Percentiles rank a stretch among this genome's conserved stretches.
Conservation (phyloP, 2,113 vertebrate genomes). For the Peromyscus maniculatus region DNA sequence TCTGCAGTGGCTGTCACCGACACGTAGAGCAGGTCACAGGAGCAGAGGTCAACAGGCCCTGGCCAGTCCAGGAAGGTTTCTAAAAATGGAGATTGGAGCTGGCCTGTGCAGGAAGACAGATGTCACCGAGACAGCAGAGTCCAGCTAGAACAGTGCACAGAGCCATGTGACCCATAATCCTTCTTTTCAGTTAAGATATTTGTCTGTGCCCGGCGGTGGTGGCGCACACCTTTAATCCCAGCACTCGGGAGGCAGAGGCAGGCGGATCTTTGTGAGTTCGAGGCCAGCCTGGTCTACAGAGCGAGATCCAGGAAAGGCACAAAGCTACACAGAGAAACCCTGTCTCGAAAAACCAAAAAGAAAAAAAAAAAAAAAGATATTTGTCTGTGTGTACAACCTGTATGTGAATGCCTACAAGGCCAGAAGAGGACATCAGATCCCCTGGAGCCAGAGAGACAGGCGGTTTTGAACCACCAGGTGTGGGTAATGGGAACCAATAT, state of each 20-base stretch:
- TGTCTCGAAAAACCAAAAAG: too few relatives aligned
- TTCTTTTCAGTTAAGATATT: neutral
- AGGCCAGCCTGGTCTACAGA: too few relatives aligned
- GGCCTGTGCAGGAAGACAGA: neutral
- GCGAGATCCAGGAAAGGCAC: too few relatives aligned
- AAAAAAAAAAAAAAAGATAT: too few relatives aligned
- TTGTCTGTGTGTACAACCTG: neutral
- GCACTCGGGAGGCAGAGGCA: too few relatives aligned
- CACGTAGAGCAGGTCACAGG: slow-evolving; percentile 6
- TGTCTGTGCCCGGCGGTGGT: neutral
- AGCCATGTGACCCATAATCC: neutral
- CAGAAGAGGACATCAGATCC: neutral
- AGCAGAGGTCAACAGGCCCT: neutral
- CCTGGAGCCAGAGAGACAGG: neutral
- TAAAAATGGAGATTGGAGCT: slow-evolving; percentile 14
- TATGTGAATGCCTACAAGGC: too few relatives aligned
- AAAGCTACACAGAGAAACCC: too few relatives aligned
- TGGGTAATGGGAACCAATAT: neutral
- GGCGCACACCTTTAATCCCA: too few relatives aligned
- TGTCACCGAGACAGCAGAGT: neutral
- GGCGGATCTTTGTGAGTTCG: too few relatives aligned
- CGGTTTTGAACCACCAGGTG: neutral
- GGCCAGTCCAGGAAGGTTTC: slow-evolving; percentile 43
- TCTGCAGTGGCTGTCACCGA: neutral
- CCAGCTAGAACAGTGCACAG: neutral